These are phyloP conservation scores for Tetanocera ferruginea DNA, from an alignment of 2,888 invertebrate genomes.

Conservation along the genomic window DNA sequence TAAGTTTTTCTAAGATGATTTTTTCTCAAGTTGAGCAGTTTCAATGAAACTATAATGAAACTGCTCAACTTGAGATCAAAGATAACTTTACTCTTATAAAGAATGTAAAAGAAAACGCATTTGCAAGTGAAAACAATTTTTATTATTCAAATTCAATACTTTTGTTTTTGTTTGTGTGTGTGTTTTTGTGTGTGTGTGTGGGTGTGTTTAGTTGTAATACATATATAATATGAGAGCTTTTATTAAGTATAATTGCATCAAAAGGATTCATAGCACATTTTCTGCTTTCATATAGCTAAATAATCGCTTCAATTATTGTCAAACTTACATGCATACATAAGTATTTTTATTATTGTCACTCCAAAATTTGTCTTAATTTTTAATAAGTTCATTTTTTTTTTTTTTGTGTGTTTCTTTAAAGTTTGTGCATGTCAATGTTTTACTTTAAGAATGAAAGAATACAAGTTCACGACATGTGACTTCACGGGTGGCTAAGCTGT, in stretches of 20 bases:
- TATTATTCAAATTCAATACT: conserved; percentile 42
- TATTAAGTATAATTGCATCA: conserved; percentile 13
- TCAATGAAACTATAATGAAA: no score
- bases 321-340: conserved; percentile 4
- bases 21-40: no score
- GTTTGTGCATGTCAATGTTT: neutral
- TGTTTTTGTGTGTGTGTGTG: no score
- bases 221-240: conserved; percentile 38
- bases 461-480: no score
- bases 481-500: neutral
- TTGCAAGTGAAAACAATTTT: conserved; percentile 42
- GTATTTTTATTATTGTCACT: neutral
- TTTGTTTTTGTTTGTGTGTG: neutral
- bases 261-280: neutral
- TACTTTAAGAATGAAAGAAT: neutral
- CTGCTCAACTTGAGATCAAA: no score
- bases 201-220: conserved; percentile 24
- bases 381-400: conserved; percentile 47
- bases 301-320: conserved; percentile 34
- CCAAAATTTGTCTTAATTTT: conserved; percentile 51
- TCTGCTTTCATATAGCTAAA: conserved; percentile 2
- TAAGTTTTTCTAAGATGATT: no score
- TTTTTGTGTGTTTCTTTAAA: neutral
- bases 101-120: neutral
- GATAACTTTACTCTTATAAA: no score